A percentile compares a stretch with the other conserved stretches of the same genome.
These are phyloP conservation scores for Probosciger aterrimus DNA, from an alignment of 2,113 vertebrate species.

Conservation along the genomic window DNA sequence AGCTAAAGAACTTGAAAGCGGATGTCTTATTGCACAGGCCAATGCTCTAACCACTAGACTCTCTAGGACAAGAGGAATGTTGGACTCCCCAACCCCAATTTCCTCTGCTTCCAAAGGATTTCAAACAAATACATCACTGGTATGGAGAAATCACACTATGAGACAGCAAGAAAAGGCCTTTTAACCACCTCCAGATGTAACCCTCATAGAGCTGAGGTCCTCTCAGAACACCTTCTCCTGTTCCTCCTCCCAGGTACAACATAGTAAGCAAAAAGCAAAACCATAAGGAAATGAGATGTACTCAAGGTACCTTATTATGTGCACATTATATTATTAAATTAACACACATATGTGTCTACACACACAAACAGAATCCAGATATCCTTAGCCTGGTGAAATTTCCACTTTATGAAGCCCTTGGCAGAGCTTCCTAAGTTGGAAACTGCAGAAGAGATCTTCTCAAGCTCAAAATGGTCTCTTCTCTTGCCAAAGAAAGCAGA, in stretches of 20 bases:
- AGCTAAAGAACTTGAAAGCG: neutral
- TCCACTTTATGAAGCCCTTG: neutral
- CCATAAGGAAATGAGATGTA: neutral
- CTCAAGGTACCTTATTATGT: neutral
- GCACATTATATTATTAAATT: neutral
- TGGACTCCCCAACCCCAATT: neutral
- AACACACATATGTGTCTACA: neutral
- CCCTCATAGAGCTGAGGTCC: neutral
- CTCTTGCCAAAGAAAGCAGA: neutral
- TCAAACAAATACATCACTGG: neutral
- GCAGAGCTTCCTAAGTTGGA: neutral
- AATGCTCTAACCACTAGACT: neutral
- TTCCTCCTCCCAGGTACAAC: neutral
- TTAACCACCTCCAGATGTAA: neutral
- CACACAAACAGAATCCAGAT: neutral
- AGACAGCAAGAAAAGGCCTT: neutral
- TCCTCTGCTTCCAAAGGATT: neutral
- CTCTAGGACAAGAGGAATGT: rapidly evolving
- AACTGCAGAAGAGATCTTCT: neutral
- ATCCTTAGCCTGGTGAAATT: neutral
- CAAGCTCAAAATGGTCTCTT: too few relatives aligned
- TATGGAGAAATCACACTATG: neutral
- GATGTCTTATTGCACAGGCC: neutral
- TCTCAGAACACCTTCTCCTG: neutral
- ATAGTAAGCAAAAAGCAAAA: neutral